phyloP scores from a whole-genome alignment of 1,140 invertebrate genomes.

The Trichonephila clavata region DNA sequence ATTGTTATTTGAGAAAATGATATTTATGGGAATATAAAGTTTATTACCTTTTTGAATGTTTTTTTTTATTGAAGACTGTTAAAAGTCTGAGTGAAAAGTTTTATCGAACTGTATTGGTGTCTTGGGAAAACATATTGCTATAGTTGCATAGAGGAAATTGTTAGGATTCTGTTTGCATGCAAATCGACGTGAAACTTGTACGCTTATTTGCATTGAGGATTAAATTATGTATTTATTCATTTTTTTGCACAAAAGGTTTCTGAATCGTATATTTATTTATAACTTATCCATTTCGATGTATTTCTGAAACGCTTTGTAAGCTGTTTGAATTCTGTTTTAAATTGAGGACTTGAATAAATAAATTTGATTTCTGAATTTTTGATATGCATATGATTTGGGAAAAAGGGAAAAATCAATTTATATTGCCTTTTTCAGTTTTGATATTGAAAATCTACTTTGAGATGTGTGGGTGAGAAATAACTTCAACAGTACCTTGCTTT shows the following conservation, averaged over 20 bases:
- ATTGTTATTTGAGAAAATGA: constrained; percentile 14
- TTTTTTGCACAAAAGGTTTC: background rate
- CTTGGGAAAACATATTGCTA: constrained; percentile 15
- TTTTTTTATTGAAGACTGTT: background rate
- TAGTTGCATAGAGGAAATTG: background rate
- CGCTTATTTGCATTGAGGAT: constrained; percentile 36
- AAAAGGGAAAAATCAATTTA: background rate
- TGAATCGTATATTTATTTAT: constrained; percentile 12
- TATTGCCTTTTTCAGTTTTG: too few species aligned
- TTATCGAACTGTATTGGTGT: constrained; percentile 26
- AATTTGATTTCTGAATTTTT: constrained; percentile 30
- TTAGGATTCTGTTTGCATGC: background rate
- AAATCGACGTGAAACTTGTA: constrained; percentile 18
- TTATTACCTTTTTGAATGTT: background rate
- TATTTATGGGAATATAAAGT: background rate
- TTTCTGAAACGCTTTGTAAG: background rate
- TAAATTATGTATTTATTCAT: background rate
- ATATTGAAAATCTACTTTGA: too few species aligned
- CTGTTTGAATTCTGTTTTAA: background rate
- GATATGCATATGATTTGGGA: background rate
- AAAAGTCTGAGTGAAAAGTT: background rate
- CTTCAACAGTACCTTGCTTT: too few species aligned
- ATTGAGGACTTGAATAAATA: background rate
- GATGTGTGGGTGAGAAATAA: too few species aligned
- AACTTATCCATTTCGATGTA: background rate